Conservation (phyloP, 2,888 invertebrate genomes). For the Cephus pygmeus region DNA sequence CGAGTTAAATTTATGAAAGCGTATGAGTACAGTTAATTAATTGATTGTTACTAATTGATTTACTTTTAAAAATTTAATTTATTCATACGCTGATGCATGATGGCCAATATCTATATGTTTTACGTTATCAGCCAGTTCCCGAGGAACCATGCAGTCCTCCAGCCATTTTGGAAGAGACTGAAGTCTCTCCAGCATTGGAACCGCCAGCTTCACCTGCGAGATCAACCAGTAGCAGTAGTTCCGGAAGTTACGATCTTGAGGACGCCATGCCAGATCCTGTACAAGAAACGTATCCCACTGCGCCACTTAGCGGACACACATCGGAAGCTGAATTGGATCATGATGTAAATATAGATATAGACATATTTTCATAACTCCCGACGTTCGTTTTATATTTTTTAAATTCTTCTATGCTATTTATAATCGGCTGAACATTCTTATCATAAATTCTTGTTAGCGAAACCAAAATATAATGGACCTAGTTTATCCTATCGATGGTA, state of each 20-base stretch:
- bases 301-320: slow-evolving; percentile 46
- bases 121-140: slow-evolving; percentile 49
- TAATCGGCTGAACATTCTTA: neutral
- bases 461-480: neutral
- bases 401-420: neutral
- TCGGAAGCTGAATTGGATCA: slow-evolving; percentile 54
- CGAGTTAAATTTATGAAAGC: too few relatives aligned
- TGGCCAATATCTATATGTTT: neutral
- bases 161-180: slow-evolving; percentile 55
- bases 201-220: slow-evolving; percentile 50
- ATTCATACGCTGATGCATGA: too few relatives aligned
- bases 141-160: slow-evolving; percentile 59
- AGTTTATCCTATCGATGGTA: neutral
- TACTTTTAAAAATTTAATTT: too few relatives aligned
- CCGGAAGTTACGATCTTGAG: slow-evolving; percentile 62
- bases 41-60: too few relatives aligned
- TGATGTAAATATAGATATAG: slow-evolving; percentile 45
- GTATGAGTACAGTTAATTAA: too few relatives aligned
- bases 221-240: slow-evolving; percentile 61
- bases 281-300: slow-evolving; percentile 42
- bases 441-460: neutral
- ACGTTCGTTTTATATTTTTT: neutral
- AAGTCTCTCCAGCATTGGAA: slow-evolving; percentile 38
- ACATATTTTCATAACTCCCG: neutral
- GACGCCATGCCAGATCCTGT: slow-evolving; percentile 56